Conservation (phyloP, 2,797 vertebrate species). For the Muraenolepis orangiensis region DNA sequence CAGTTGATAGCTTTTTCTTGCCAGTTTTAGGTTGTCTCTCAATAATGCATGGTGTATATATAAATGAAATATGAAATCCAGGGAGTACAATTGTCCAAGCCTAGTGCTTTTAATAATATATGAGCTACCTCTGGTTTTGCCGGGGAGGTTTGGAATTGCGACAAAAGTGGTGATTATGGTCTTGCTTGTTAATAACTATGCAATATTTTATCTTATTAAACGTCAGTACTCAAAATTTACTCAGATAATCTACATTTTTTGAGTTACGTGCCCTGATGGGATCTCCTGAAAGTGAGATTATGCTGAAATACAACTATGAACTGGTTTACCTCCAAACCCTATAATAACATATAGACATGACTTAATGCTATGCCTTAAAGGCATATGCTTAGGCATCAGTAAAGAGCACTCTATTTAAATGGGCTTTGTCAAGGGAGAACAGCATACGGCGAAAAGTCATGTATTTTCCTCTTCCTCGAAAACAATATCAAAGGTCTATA, state of each 20-base stretch:
- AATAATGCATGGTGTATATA: conserved; percentile 60
- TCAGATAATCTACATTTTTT: not conserved
- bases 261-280: not conserved
- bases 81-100: conserved; percentile 34
- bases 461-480: not conserved
- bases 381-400: not conserved
- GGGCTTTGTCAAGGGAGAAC: not conserved
- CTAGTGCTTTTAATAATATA: conserved; percentile 40
- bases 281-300: not conserved
- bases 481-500: not conserved
- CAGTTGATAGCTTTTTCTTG: conserved; percentile 16
- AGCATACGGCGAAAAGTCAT: not conserved
- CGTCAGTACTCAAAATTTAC: not conserved
- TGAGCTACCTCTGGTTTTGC: conserved; percentile 22
- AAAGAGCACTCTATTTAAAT: not conserved
- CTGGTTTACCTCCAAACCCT: not conserved
- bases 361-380: not conserved
- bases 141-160: conserved; percentile 16
- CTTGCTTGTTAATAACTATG: not conserved
- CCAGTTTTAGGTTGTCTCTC: conserved; percentile 37
- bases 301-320: not conserved
- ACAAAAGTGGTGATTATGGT: not conserved
- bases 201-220: not conserved
- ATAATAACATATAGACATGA: not conserved
- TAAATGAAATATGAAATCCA: conserved; percentile 51